Base-by-base conservation (phyloP, 2,888 invertebrate species). In the Spisula subtruncata region DNA sequence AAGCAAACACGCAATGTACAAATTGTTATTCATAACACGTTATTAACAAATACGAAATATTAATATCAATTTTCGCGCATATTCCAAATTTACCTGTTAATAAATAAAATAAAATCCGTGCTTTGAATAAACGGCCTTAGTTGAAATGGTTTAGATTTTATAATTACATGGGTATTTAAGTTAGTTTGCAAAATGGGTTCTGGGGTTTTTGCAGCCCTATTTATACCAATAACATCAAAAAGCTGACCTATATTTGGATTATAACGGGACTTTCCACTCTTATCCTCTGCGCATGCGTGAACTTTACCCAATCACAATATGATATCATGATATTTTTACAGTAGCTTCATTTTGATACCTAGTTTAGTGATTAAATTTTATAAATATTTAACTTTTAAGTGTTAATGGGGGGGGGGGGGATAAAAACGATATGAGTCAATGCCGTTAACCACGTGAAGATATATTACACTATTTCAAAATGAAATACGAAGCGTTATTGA, bases 221-320 rank as follows among this genome's bases (percentile, higher is more conserved):
- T 75, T 75, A 75, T 35, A 75, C 75, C 8, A 32, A 71, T 25
- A 41, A 41, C 29, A 25, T 14, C 14, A 71, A 12, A 25, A 16
- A 35, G 16, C 32, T 75, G 75, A 32, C 35, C 75, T 75, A 75
- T 75, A 75, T 75, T 75, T 75, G 75, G 75, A 75, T 32, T 35
- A 25, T 32, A 75, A 75, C 75, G 75, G 75, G 29, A 32, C 75
- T 75, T 75, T 75, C 75, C 75, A 25, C 32, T 2, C 60, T 25
- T 35, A 14, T 25, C 35, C 32, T 16, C 10, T 35, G 14, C 75
- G 75, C 75, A 32, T 75, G 75, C 75, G 75, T 14, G 60, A n/a
- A 16, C 12, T 16, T 8, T 51, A 51, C 51, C 51, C 51, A 51
- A 51, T 51, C 51, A 51, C 14, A 14, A 51, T 51, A 51, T 51